Conservation (phyloP, 2,113 vertebrate species). For the Sterrhoptilus dennistouni region DNA sequence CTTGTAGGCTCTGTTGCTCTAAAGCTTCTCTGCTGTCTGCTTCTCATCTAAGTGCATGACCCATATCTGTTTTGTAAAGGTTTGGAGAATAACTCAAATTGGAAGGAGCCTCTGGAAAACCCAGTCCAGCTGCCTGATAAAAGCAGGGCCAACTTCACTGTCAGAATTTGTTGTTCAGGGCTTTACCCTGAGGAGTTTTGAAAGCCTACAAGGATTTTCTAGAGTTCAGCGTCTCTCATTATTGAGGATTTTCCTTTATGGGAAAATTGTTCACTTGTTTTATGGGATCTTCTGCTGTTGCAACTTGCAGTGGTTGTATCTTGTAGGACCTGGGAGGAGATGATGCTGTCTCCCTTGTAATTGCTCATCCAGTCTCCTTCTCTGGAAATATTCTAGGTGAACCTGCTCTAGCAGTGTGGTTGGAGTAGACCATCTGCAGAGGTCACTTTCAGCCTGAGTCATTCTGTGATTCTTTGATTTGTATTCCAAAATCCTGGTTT, state of each 20-base stretch:
- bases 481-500: not conserved
- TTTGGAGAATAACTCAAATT: not conserved
- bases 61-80: not conserved
- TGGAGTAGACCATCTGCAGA: not conserved
- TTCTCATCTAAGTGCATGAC: not conserved
- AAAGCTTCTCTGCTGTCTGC: not conserved
- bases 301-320: accelerated
- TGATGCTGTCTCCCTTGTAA: not conserved
- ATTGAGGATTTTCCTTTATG: not conserved
- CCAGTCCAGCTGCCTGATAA: not conserved
- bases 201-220: not conserved
- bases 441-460: not conserved
- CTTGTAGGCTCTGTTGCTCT: not conserved
- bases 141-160: not conserved
- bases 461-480: not conserved
- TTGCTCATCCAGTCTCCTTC: not conserved
- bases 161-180: not conserved
- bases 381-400: not conserved
- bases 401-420: not conserved
- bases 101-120: not conserved
- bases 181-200: not conserved
- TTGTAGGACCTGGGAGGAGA: not conserved
- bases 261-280: not conserved
- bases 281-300: not conserved
- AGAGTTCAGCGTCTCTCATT: not conserved